Evolutionary conservation across 2,113 vertebrate species (phyloP).

Genomic region (Caranx ignobilis): DNA sequence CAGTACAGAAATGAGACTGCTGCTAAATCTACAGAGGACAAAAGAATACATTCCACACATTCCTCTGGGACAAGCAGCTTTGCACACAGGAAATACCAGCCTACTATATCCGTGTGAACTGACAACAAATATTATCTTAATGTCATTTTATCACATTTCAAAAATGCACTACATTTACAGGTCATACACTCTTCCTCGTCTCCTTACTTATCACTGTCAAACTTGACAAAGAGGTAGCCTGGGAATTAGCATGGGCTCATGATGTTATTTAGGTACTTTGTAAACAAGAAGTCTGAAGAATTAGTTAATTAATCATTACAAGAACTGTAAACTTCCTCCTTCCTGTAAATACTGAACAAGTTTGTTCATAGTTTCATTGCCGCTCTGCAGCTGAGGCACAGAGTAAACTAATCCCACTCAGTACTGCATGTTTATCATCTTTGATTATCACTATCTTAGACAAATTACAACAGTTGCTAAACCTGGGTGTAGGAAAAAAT

Average conservation of each 20-base stretch:
- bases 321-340: background rate
- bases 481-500: background rate
- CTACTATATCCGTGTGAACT: constrained; percentile 51
- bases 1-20: constrained; percentile 61
- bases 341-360: background rate
- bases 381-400: background rate
- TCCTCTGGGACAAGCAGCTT: constrained; percentile 77
- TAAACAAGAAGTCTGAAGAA: background rate
- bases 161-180: background rate
- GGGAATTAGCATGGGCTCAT: background rate
- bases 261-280: background rate
- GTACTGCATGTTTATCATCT: background rate
- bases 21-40: constrained; percentile 75
- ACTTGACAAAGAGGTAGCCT: background rate
- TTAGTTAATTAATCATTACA: background rate
- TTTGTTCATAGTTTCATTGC: background rate
- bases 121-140: constrained; percentile 65
- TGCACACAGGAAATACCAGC: constrained; percentile 82
- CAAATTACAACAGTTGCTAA: constrained; percentile 1
- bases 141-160: constrained; percentile 14
- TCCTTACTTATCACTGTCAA: constrained; percentile 23
- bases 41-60: constrained; percentile 81
- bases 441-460: constrained; percentile 11
- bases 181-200: background rate
- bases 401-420: background rate